Evolutionary conservation across 37 sponge, comb jelly and placozoan species (phyloP).

Genomic region (Eunapius fragilis): DNA sequence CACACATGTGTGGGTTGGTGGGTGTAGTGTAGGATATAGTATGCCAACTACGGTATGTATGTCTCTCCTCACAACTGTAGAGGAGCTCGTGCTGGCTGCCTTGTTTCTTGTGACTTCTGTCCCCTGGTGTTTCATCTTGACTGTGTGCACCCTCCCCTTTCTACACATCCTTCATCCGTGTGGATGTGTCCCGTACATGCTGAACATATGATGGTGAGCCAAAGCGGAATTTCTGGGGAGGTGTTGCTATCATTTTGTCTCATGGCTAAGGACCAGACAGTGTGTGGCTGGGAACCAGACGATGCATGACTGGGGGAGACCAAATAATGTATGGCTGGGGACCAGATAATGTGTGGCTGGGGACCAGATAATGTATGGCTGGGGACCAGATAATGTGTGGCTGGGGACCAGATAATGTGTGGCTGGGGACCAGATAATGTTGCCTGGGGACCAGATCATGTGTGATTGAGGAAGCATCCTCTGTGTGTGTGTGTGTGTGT

Average conservation of each 20-base stretch:
- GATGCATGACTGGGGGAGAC: neutral
- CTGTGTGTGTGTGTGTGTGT: no score
- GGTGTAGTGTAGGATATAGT: no score
- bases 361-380: neutral
- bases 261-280: neutral
- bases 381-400: no score
- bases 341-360: neutral
- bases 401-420: no score
- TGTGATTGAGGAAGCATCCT: no score
- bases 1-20: no score
- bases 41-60: no score
- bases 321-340: neutral
- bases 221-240: neutral
- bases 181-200: constrained; percentile 96
- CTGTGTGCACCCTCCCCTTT: constrained; percentile 88
- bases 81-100: constrained; percentile 29
- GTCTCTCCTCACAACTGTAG: constrained; percentile 27
- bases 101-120: constrained; percentile 85
- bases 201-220: constrained; percentile 65
- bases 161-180: constrained; percentile 64
- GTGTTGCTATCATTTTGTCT: no score
- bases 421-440: no score
- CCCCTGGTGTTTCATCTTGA: constrained; percentile 90
- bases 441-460: no score
- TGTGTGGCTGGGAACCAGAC: neutral